Evolutionary conservation across 2,797 vertebrate species (phyloP).

Genomic region (Agapornis canus): DNA sequence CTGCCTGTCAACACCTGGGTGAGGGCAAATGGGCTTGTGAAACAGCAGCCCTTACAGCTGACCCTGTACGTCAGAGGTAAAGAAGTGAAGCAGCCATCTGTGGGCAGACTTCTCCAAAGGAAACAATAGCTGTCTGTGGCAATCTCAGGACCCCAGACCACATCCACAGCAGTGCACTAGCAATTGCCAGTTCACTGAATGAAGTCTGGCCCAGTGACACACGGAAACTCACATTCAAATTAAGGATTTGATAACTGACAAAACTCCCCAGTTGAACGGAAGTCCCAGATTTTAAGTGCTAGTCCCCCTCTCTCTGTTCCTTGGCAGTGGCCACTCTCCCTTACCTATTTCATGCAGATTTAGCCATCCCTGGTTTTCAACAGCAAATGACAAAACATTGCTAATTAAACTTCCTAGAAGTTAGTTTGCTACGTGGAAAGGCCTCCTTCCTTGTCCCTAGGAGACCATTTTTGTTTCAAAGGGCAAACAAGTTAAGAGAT

Average conservation of each 20-base stretch:
- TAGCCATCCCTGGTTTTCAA: not conserved
- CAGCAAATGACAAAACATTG: not conserved
- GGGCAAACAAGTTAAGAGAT: not conserved
- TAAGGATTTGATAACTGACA: not conserved
- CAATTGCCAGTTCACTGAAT: not conserved
- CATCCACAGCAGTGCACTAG: no score
- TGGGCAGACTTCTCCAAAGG: not conserved
- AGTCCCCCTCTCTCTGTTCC: not conserved
- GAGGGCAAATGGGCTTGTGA: not conserved
- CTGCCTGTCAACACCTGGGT: fast-evolving
- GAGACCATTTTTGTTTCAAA: not conserved
- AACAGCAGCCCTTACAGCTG: not conserved
- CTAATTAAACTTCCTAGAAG: not conserved
- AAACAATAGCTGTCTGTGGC: no score
- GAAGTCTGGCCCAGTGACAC: not conserved
- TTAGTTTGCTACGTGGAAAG: not conserved
- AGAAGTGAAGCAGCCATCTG: not conserved
- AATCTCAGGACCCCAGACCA: not conserved
- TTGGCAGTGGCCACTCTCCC: fast-evolving
- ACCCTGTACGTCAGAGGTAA: not conserved
- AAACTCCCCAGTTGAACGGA: not conserved
- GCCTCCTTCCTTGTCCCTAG: not conserved
- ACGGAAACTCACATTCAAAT: not conserved
- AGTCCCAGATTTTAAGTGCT: not conserved
- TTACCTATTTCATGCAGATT: not conserved